Evolutionary conservation across 1,140 invertebrate species (phyloP).

Genomic region (Drosophila kanapiae): DNA sequence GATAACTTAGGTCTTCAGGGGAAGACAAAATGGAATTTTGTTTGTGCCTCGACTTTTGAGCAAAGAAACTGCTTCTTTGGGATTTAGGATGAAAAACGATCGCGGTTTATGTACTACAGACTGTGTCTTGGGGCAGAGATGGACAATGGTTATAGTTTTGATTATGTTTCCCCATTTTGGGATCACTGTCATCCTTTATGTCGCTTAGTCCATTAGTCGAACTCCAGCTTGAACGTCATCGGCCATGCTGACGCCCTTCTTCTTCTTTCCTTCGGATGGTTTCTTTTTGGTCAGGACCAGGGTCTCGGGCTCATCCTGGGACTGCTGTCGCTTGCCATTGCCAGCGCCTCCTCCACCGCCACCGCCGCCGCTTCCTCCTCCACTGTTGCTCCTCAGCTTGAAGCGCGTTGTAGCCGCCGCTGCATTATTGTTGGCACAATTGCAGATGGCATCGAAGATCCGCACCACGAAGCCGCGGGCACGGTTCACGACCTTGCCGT

Average conservation of each 20-base stretch:
- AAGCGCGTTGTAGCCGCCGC: constrained; percentile 85
- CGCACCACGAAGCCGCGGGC: constrained; percentile 87
- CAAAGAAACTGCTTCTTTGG: constrained; percentile 30
- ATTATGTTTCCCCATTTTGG: constrained; percentile 42
- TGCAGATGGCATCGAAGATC: constrained; percentile 87
- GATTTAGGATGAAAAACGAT: background rate
- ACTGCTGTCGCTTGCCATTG: constrained; percentile 61
- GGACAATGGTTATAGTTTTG: constrained; percentile 31
- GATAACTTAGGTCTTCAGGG: constrained; percentile 29
- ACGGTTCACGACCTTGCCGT: constrained; percentile 86
- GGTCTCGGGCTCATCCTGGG: constrained; percentile 64
- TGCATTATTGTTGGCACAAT: constrained; percentile 87
- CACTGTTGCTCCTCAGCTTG: constrained; percentile 73
- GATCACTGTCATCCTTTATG: constrained; percentile 8
- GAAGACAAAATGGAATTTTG: constrained; percentile 52
- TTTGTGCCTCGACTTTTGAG: constrained; percentile 45
- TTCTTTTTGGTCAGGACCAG: constrained; percentile 70
- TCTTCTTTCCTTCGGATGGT: constrained; percentile 64
- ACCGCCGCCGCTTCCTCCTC: constrained; percentile 31
- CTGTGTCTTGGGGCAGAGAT: constrained; percentile 3
- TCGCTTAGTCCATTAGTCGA: constrained; percentile 65
- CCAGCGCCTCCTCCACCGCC: constrained; percentile 20
- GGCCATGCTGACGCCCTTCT: constrained; percentile 73
- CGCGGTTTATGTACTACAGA: background rate
- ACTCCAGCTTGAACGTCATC: constrained; percentile 71